These are phyloP conservation scores for Pangasius djambal DNA, from an alignment of 2,797 vertebrate species.

Conservation along the genomic window DNA sequence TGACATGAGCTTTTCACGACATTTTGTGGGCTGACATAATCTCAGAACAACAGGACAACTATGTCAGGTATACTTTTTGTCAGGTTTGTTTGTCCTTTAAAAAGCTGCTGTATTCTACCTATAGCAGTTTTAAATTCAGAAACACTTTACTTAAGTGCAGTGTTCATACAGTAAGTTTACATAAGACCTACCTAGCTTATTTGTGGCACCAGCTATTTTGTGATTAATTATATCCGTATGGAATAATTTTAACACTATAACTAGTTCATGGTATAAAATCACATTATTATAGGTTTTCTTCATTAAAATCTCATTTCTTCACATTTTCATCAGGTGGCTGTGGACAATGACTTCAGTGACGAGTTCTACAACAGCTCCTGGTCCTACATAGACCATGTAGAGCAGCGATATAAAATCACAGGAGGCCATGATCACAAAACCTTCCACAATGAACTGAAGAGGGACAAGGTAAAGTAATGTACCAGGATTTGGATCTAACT, in stretches of 20 bases:
- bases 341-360: conserved; percentile 88
- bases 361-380: conserved; percentile 89
- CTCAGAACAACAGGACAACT: background rate
- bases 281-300: background rate
- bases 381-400: conserved; percentile 80
- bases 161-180: background rate
- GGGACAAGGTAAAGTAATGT: conserved; percentile 72
- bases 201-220: background rate
- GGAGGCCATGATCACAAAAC: conserved; percentile 52
- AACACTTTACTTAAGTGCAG: too few relatives aligned
- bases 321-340: conserved; percentile 76
- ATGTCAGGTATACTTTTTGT: background rate
- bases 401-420: conserved; percentile 57
- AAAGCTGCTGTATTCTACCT: background rate
- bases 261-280: background rate
- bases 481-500: background rate
- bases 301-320: background rate
- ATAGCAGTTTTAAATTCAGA: background rate
- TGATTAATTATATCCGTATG: background rate
- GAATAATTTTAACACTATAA: background rate
- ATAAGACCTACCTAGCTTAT: background rate
- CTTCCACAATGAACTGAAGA: conserved; percentile 67
- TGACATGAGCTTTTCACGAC: background rate
- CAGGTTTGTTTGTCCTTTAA: background rate
- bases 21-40: background rate